A percentile compares a stretch with the other conserved stretches of the same genome.
phyloP scores from a whole-genome alignment of 2,113 vertebrate genomes.

The Antechinus stuartii region DNA sequence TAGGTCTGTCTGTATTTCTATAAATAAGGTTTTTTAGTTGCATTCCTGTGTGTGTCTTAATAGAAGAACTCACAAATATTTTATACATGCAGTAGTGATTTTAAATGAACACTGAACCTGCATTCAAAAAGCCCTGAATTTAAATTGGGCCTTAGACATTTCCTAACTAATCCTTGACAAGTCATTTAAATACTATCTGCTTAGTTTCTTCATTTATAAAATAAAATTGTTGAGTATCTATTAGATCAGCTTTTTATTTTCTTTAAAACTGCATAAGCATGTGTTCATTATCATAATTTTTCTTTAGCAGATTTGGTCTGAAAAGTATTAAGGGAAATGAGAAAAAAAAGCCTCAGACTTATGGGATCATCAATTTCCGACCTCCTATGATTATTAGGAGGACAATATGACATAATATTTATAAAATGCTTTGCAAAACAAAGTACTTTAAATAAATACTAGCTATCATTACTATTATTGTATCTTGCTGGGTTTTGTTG shows the following conservation, averaged over 20 bases:
- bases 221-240: not conserved
- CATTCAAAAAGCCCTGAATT: not conserved
- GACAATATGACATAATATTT: not conserved
- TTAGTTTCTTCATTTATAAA: not conserved
- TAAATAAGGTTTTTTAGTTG: not conserved
- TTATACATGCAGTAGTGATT: not conserved
- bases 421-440: not conserved
- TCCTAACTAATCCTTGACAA: not conserved
- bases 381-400: not conserved
- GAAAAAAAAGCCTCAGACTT: not conserved
- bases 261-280: too few relatives aligned
- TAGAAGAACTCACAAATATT: not conserved
- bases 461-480: not conserved
- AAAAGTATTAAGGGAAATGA: not conserved
- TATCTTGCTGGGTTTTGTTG: not conserved
- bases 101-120: not conserved
- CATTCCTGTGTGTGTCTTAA: not conserved
- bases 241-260: not conserved
- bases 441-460: not conserved
- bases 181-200: not conserved
- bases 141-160: not conserved
- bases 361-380: conserved; percentile 8
- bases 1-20: not conserved
- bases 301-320: not conserved
- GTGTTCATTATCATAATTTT: not conserved